A percentile compares a stretch with the other conserved stretches of the same genome.
Conservation (phyloP, 2,888 invertebrate genomes). For the Anoplius nigerrimus region DNA sequence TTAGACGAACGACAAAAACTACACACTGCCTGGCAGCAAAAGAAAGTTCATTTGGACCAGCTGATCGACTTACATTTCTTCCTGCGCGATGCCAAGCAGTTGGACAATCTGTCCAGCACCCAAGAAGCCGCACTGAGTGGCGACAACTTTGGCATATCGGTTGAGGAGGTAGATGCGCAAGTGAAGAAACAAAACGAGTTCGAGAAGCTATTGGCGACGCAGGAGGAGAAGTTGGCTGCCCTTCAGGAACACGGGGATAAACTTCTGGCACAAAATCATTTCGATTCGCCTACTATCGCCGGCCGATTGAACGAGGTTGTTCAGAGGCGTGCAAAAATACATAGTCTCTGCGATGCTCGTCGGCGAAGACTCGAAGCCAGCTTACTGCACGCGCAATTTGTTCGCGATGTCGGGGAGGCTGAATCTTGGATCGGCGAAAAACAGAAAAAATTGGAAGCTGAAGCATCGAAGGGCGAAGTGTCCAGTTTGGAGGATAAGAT, state of each 20-base stretch:
- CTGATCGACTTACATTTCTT: constrained; percentile 96
- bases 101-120: constrained; percentile 90
- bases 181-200: constrained; percentile 96
- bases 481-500: constrained; percentile 95
- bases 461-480: constrained; percentile 85
- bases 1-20: constrained; percentile 87
- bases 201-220: constrained; percentile 90
- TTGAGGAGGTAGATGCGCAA: constrained; percentile 92
- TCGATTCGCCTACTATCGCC: constrained; percentile 88
- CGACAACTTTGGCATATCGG: constrained; percentile 85
- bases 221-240: constrained; percentile 90
- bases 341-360: constrained; percentile 82
- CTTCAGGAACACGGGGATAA: constrained; percentile 91
- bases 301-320: constrained; percentile 86
- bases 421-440: constrained; percentile 95
- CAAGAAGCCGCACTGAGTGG: constrained; percentile 89
- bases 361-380: constrained; percentile 85
- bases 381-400: constrained; percentile 91
- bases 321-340: constrained; percentile 81
- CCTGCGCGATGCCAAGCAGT: constrained; percentile 93
- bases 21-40: constrained; percentile 90
- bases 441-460: constrained; percentile 89
- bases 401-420: constrained; percentile 93
- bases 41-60: constrained; percentile 92
- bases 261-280: constrained; percentile 92